phyloP scores from a whole-genome alignment of 2,797 vertebrate genomes.

The Bufotes viridis region DNA sequence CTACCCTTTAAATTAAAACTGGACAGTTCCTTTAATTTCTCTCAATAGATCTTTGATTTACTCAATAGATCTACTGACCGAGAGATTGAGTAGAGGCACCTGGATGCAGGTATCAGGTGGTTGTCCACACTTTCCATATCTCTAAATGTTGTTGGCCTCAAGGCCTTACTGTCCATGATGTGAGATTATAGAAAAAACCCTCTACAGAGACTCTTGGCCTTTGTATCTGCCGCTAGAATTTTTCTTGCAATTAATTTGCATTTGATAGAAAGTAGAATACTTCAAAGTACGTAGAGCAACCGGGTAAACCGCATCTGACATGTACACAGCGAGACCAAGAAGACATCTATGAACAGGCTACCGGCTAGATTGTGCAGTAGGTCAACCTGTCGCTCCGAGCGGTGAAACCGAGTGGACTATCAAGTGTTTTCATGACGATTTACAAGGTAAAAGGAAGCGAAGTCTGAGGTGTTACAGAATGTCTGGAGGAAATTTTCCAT shows the following conservation, averaged over 20 bases:
- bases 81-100: too few species aligned
- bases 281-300: neutral
- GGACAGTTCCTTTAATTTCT: neutral
- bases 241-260: neutral
- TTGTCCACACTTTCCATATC: neutral
- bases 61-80: neutral
- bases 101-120: neutral
- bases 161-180: neutral
- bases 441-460: neutral
- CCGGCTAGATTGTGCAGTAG: neutral
- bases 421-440: neutral
- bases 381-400: constrained; percentile 38
- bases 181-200: neutral
- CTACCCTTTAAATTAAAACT: neutral
- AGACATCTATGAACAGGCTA: neutral
- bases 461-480: constrained; percentile 23
- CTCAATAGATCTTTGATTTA: neutral
- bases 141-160: neutral
- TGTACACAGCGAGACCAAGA: neutral
- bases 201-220: neutral
- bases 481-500: constrained; percentile 20
- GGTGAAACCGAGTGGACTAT: neutral
- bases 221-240: neutral
- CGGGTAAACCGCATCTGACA: neutral
- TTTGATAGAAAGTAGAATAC: neutral